Base-by-base conservation (phyloP, 2,113 vertebrate genomes). In the Oncorhynchus tshawytscha region DNA sequence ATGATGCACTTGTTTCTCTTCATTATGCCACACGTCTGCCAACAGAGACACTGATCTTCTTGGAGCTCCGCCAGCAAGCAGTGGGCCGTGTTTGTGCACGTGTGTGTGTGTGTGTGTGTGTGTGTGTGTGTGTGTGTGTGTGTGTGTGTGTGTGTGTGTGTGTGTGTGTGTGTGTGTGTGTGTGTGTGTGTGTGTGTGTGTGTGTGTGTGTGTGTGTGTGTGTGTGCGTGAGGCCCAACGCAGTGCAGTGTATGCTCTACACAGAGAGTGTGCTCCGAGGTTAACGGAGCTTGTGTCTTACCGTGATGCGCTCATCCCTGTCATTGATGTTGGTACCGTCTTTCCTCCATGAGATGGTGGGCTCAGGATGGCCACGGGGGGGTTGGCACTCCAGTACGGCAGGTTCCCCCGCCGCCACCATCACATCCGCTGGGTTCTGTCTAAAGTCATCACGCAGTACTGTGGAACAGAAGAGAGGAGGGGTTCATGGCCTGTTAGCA, bases 321-420 rank as follows among this genome's bases (percentile, higher is more conserved):
- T 97, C 96, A 48, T 96, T 94, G 20, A 98, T 90, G 71, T 91
- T 93, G 80, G 93, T 62, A 75, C 96, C 96, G 20, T 98, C 96
- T 77, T 95, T 97, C 84, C 95, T 98, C 97, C 97, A 98, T 87
- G 95, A 97, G 90, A 98, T 97, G 3, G 96, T 96, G 64, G 97
- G 97, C 81, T 98, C 97, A 0, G 97, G 97, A 81, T 98, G 97
- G 48, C 97, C 97, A 1, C 97, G 94, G 0, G 97, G 97, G 0
- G 97, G 96, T 25, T 97, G 96, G 87, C 97, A 98, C 80, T 98
- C 97, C 88, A 98, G 80, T n/a, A 98, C 95, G 0, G 96, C 97
- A 0, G 97, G 96, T 71, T 98, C 97, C 20, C 97, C 96, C 12
- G 95, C 95, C 4, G 96, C 97, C 25, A 96, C 96, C 79, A 98